Evolutionary conservation across 2,113 vertebrate species (phyloP), one percentile per base, ranked within the genome.

Genomic region (Petrocephalus zakoni): DNA sequence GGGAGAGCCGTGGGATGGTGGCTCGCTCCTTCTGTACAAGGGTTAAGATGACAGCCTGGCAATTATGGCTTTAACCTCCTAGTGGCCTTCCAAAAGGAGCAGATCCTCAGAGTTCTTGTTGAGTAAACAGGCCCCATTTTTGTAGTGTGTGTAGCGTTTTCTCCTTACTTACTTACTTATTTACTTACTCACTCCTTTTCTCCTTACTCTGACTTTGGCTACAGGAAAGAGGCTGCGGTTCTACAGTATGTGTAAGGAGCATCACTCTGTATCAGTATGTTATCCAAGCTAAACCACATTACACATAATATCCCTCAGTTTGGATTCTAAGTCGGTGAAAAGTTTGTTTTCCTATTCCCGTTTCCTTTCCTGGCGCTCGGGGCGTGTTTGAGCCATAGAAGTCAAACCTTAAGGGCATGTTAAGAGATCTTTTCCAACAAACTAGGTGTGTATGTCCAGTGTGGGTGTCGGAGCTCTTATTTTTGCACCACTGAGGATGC

Each of bases 31-130:
- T 72, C 90, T 58, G 56, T 89, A 51, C 81, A 86, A 84, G 89
- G 92, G 92, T 68, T 83, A 89, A 81, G 87, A 87, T 88, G 89
- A 91, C 90, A 91, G 91, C 29, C 8, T 85, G 53, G 87, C 91
- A 89, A 89, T 91, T 89, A 91, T 89, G 52, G 90, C 87, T 37
- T 90, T 91, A 47, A 89, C 85, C 90, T 92, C 86, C 90, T 82
- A 86, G 89, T 49, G 86, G 85, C 90, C 83, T 90, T 87, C 87
- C 10, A 49, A 82, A 46, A 82, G 42, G 49, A 8, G 21, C 84
- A 55, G 49, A 53, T 49, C 78, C n/a, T 85, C 84, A 55, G 47
- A 53, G n/a, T 53, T n/a, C n/a, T 53, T 49, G 13, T 7, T 85
- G n/a, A 51, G 51, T 85, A 49, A 51, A 53, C 22, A 34, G 22